phyloP scores from a whole-genome alignment of 2,797 vertebrate species.

The Decapterus maruadsi region DNA sequence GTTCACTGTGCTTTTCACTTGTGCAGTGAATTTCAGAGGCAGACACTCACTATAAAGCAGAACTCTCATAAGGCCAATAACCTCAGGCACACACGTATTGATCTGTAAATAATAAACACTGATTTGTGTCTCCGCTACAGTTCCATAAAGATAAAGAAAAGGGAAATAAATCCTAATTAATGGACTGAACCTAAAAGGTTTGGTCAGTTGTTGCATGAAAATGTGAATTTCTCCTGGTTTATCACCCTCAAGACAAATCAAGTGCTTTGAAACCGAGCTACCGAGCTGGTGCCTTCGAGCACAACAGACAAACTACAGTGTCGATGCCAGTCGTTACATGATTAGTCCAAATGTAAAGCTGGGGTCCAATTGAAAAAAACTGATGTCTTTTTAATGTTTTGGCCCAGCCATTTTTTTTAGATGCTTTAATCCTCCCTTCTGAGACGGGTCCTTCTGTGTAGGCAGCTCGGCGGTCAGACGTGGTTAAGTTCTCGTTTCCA shows the following conservation, averaged over 20 bases:
- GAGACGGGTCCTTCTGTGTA: not conserved
- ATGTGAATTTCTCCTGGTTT: slow-evolving; percentile 3
- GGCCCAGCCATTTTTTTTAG: not conserved
- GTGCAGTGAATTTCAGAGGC: slow-evolving; percentile 31
- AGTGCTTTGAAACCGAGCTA: slow-evolving; percentile 25
- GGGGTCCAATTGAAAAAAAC: slow-evolving; percentile 16
- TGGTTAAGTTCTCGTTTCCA: slow-evolving; percentile 39
- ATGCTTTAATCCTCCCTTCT: slow-evolving; percentile 35
- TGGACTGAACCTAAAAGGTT: not conserved
- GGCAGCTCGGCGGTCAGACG: slow-evolving; percentile 32
- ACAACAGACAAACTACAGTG: slow-evolving; percentile 9
- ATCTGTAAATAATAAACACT: slow-evolving; percentile 15
- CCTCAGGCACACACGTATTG: slow-evolving; percentile 4
- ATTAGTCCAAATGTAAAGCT: slow-evolving; percentile 27
- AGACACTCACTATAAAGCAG: slow-evolving; percentile 21
- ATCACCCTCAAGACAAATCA: slow-evolving; percentile 14
- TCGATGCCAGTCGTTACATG: slow-evolving; percentile 5
- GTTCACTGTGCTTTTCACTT: slow-evolving; percentile 21
- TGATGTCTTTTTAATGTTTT: slow-evolving; percentile 36
- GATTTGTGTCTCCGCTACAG: slow-evolving; percentile 1
- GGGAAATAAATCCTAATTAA: slow-evolving; percentile 26
- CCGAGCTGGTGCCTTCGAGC: not conserved
- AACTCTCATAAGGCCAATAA: slow-evolving; percentile 23
- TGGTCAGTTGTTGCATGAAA: not conserved
- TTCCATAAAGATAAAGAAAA: slow-evolving; percentile 7